Evolutionary conservation across 2,797 vertebrate genomes (phyloP), one percentile per base, ranked within the genome.

Genomic region (Emys orbicularis): DNA sequence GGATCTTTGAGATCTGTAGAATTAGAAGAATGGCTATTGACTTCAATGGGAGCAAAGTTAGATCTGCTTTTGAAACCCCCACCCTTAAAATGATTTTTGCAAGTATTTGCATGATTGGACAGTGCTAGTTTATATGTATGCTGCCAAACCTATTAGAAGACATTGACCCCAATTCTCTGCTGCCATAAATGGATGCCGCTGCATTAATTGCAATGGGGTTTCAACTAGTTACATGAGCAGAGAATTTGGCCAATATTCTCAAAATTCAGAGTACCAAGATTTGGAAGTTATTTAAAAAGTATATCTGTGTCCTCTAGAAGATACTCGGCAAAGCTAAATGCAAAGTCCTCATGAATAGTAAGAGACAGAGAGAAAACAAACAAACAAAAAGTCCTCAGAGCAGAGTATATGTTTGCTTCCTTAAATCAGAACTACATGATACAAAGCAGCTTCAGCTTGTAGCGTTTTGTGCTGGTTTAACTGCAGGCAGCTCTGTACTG

Each of bases 11-110:
- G 50, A 82, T 91, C 49, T 87, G 12, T 85, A 81, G 87, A 82
- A 85, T 92, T 94, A 85, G 29, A 82, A 93, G 77, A 77, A 37
- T 37, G 82, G n/a, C 12, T 16, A 2, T 52, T 88, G 50, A 34
- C 57, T 95, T 95, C 57, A 94, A 90, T 91, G 61, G 50, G 19
- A 88, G 74, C 74, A 47, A 77, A 77, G 27, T 47, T 77, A 47
- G 27, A 25, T 29, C 27, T 27, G 50, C 12, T 92, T 95, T 90
- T 92, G 47, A 85, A 79, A 2, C 0, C 76, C 19, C 59, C 88
- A 77, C 52, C n/a, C 90, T 92, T 90, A 47, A 89, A 31, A 19
- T 89, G 76, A 88, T 88, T 91, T 96, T 94, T 93, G 84, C 0
- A 1, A 95, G 59, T 68, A 54, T 88, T 92, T 90, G 31, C 49